Evolutionary conservation across 2,797 vertebrate species (phyloP).

Genomic region (Melopsittacus undulatus): DNA sequence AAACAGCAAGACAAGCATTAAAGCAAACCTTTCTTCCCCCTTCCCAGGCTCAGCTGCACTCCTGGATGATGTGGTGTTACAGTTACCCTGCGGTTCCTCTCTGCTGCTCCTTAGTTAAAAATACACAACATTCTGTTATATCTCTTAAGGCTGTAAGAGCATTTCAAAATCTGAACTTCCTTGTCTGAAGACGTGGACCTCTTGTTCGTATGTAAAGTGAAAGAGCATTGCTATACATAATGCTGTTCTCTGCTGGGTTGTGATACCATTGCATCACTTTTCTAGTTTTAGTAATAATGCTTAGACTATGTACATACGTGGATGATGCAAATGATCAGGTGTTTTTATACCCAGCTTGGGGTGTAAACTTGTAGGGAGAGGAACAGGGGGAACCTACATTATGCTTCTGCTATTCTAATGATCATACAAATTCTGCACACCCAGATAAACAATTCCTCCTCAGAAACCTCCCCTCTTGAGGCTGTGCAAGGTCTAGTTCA

Average conservation of each 20-base stretch:
- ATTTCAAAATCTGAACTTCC: not conserved
- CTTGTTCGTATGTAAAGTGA: not conserved
- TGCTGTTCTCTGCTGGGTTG: not conserved
- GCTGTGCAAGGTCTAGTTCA: not conserved
- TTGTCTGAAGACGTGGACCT: not conserved
- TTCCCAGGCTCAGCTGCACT: not conserved
- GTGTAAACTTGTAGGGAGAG: not conserved
- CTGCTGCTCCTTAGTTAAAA: not conserved
- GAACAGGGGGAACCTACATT: fast-evolving
- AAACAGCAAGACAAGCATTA: fast-evolving
- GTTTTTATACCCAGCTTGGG: not conserved
- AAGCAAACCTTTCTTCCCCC: not conserved
- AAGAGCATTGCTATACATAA: fast-evolving
- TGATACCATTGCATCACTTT: not conserved
- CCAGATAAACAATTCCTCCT: not conserved
- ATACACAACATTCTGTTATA: fast-evolving
- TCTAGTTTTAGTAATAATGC: not conserved
- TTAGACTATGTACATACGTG: fast-evolving
- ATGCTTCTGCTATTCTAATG: not conserved
- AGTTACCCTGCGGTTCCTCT: fast-evolving
- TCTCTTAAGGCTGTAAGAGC: not conserved
- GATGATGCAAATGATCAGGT: no score
- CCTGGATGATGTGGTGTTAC: not conserved
- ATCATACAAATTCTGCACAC: fast-evolving
- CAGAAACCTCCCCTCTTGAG: not conserved